Base-by-base conservation (phyloP, 1,140 invertebrate species). In the Ostrea denselamellosa region DNA sequence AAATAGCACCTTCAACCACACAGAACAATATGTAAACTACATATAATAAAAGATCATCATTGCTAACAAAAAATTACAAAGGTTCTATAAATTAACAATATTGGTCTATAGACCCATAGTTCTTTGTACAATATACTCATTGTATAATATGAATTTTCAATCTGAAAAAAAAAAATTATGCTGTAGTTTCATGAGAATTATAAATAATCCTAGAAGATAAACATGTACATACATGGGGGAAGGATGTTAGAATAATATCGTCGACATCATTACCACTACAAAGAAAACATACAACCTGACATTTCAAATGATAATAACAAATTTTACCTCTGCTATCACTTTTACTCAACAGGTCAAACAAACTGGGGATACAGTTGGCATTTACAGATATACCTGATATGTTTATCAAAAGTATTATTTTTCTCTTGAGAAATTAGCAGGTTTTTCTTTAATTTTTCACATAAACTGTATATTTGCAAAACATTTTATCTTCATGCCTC, bases 1-100 rank as follows among this genome's bases (percentile, higher is more conserved):
- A 77, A 77, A 77, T 77, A 77, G 68, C 68, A 77, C 68, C 68
- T 77, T 77, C 68, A 28, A 77, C 68, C 68, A 77, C 68, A 77
- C 14, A 77, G 68, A 77, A 77, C 68, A 77, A 77, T 77, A 25
- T 77, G 68, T 77, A 77, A 77, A 77, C 68, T 77, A 77, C 25
- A 34, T 77, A 34, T 77, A 77, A 14, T 77, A 77, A 77, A 77
- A 77, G 68, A 9, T 34, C 22, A 77, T 77, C 22, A 77, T 28
- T 77, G 68, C 25, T 28, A 77, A 44, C 34, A 71, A 77, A 34
- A 34, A 17, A 7, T 62, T 19, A 62, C 14, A 77, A 77, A 77
- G 28, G 68, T 28, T 77, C 68, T 77, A 77, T 25, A 28, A 77
- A 77, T 28, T 77, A 77, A 77, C 68, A 71, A 71, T 25, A 71